These are phyloP conservation scores for Diplolepis rosae DNA, from an alignment of 2,888 invertebrate species.

Conservation along the genomic window DNA sequence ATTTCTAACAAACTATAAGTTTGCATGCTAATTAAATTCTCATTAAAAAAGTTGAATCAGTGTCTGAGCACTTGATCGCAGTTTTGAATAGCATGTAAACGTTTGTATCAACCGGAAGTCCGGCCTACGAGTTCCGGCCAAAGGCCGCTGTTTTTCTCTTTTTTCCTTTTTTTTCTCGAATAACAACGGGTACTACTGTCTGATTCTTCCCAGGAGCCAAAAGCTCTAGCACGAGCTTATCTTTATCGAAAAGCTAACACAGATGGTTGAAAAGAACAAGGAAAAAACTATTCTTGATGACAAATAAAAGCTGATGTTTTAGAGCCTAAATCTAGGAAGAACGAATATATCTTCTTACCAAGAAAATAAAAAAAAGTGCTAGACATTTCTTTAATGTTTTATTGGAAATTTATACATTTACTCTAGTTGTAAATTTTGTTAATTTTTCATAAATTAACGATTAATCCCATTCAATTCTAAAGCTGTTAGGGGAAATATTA, in stretches of 20 bases:
- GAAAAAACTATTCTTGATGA: not conserved
- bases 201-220: constrained; percentile 9
- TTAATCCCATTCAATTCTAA: no score
- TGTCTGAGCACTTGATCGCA: not conserved
- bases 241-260: constrained; percentile 20
- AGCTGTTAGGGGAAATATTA: no score
- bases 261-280: constrained; percentile 3
- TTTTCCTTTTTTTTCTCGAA: constrained; percentile 41
- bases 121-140: constrained; percentile 73
- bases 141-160: constrained; percentile 57
- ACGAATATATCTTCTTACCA: not conserved
- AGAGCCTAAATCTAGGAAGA: no score
- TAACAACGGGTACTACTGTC: constrained; percentile 10
- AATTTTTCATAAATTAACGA: no score
- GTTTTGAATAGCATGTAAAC: constrained; percentile 18
- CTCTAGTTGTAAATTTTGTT: no score
- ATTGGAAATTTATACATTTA: no score
- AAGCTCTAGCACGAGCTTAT: constrained; percentile 2
- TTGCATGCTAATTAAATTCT: constrained; percentile 4
- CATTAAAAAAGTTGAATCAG: constrained; percentile 2
- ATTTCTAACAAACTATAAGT: not conserved
- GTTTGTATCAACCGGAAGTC: constrained; percentile 72
- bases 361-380: not conserved
- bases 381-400: no score
- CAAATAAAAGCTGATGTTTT: not conserved